phyloP scores from a whole-genome alignment of 1,140 invertebrate species.

The Cydia strobilella region DNA sequence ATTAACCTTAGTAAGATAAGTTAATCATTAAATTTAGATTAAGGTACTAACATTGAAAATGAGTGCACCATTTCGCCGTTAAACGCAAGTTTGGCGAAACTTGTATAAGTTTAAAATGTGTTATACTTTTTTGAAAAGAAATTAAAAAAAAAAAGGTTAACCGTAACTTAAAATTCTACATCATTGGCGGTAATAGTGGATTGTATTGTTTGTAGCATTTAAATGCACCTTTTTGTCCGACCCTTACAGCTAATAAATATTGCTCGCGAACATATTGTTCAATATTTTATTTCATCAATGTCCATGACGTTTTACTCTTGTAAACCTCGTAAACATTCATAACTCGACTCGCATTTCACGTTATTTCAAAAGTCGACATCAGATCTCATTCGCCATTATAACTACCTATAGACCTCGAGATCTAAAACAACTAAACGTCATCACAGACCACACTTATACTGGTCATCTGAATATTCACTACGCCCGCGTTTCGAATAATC shows the following conservation, averaged over 20 bases:
- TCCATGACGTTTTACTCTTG: slow-evolving; percentile 13
- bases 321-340: slow-evolving; percentile 9
- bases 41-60: too few relatives aligned
- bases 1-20: too few relatives aligned
- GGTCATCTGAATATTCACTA: not conserved
- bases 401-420: not conserved
- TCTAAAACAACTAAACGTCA: not conserved
- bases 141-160: too few relatives aligned
- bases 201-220: not conserved
- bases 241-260: not conserved
- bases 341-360: not conserved
- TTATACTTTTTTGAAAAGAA: too few relatives aligned
- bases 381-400: not conserved
- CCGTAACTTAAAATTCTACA: too few relatives aligned
- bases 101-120: too few relatives aligned
- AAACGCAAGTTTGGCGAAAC: too few relatives aligned
- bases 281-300: slow-evolving; percentile 19
- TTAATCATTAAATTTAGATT: too few relatives aligned
- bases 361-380: not conserved
- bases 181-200: too few relatives aligned
- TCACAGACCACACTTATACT: too few relatives aligned
- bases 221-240: not conserved
- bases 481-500: not conserved
- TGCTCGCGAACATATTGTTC: slow-evolving; percentile 3
- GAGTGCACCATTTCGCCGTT: too few relatives aligned